Evolutionary conservation across 2,797 vertebrate species (phyloP).

Genomic region (Sandelia bainsii): DNA sequence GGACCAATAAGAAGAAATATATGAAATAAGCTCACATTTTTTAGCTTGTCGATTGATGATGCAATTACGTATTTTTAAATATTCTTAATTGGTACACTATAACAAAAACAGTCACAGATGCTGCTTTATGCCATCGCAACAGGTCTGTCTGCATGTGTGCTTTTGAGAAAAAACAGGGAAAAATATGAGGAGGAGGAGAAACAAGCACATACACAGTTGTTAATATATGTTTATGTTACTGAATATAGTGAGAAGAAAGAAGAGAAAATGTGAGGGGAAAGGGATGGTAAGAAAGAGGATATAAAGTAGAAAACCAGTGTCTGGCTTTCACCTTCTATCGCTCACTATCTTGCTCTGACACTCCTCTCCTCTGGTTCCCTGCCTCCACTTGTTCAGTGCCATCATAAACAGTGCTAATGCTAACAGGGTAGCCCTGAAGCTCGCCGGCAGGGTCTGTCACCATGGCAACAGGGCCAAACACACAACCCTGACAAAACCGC

Average conservation of each 20-base stretch:
- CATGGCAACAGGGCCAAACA: conserved; percentile 75
- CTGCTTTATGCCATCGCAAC: conserved; percentile 1
- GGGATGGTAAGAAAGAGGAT: neutral
- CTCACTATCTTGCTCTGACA: conserved; percentile 36
- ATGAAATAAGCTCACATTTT: conserved; percentile 1
- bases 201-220: too few relatives aligned
- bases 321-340: conserved; percentile 34
- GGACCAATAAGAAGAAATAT: neutral
- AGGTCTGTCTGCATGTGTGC: neutral
- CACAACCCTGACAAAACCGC: conserved; percentile 68
- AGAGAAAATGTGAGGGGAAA: neutral
- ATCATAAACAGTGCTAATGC: conserved; percentile 73
- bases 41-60: conserved; percentile 26
- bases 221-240: too few relatives aligned
- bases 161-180: neutral
- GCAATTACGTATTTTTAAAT: conserved; percentile 16
- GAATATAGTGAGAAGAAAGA: too few relatives aligned
- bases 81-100: conserved; percentile 11
- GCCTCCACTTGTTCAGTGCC: conserved; percentile 45
- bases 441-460: conserved; percentile 66
- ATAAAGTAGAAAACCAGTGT: conserved; percentile 17
- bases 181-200: neutral
- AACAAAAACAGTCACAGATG: neutral
- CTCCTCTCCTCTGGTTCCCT: conserved; percentile 25
- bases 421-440: conserved; percentile 67